Conservation (phyloP, 2,888 invertebrate species). For the Clusia tigrina region DNA sequence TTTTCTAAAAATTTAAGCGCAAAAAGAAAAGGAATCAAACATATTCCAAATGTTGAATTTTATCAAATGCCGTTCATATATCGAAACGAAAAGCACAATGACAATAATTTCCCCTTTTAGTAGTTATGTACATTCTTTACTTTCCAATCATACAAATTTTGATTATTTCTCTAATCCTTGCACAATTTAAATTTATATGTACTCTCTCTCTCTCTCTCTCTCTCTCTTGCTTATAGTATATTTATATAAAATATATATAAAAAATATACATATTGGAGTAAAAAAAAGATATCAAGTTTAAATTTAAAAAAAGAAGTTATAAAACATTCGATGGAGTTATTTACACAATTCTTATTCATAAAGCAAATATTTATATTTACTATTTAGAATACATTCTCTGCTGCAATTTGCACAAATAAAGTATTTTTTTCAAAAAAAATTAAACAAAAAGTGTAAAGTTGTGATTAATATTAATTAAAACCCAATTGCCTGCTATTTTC, state of each 20-base stretch:
- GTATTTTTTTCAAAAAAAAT: conserved; percentile 53
- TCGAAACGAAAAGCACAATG: neutral
- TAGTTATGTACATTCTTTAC: too few relatives aligned
- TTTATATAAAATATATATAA: neutral
- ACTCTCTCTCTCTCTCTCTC: too few relatives aligned
- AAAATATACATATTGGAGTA: neutral
- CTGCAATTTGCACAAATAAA: conserved; percentile 61
- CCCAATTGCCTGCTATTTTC: too few relatives aligned
- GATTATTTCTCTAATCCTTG: too few relatives aligned
- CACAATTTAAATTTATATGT: too few relatives aligned
- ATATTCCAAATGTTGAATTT: neutral
- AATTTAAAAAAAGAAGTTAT: too few relatives aligned
- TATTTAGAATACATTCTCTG: conserved; percentile 50
- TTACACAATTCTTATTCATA: conserved; percentile 54
- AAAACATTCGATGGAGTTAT: conserved; percentile 46
- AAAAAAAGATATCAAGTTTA: too few relatives aligned
- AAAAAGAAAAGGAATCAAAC: too few relatives aligned
- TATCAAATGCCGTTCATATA: neutral
- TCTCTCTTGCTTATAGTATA: conserved; percentile 3
- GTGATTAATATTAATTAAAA: too few relatives aligned
- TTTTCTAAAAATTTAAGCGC: conserved; percentile 35
- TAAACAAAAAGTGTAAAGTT: neutral
- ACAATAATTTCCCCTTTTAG: neutral
- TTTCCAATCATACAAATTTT: too few relatives aligned
- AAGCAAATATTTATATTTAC: conserved; percentile 57